phyloP scores from a whole-genome alignment of 2,113 vertebrate species.

The Ictalurus punctatus region DNA sequence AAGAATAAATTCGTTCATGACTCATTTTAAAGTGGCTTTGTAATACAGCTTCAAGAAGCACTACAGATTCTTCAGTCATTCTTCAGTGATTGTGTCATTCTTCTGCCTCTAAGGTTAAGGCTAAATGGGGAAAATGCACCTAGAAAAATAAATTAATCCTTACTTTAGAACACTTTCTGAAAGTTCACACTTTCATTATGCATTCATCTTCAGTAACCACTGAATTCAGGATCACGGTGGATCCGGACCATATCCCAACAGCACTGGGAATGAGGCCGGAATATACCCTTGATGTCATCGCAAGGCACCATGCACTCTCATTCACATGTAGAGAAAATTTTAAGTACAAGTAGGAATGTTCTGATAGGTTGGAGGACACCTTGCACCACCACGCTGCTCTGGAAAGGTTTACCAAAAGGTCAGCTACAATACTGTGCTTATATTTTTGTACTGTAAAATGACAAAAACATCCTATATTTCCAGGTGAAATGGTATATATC shows the following conservation, averaged over 20 bases:
- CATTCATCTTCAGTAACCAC: background rate
- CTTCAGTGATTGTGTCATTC: background rate
- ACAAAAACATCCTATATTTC: background rate
- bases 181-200: background rate
- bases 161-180: background rate
- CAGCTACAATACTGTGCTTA: background rate
- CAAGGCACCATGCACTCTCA: too few species aligned
- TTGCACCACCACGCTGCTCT: too few species aligned
- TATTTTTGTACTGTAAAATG: background rate
- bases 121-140: background rate
- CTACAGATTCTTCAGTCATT: background rate
- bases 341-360: too few species aligned
- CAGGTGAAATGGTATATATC: background rate
- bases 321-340: background rate
- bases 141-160: background rate
- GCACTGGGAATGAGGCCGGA: background rate
- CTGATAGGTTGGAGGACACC: too few species aligned
- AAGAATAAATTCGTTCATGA: conserved; percentile 34
- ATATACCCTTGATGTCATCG: background rate
- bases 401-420: background rate
- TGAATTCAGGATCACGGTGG: background rate
- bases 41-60: conserved; percentile 30
- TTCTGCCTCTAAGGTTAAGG: background rate
- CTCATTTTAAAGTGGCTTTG: conserved; percentile 35
- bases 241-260: background rate